These are phyloP conservation scores for Microcaecilia unicolor DNA, from an alignment of 2,797 vertebrate genomes.

Conservation along the genomic window DNA sequence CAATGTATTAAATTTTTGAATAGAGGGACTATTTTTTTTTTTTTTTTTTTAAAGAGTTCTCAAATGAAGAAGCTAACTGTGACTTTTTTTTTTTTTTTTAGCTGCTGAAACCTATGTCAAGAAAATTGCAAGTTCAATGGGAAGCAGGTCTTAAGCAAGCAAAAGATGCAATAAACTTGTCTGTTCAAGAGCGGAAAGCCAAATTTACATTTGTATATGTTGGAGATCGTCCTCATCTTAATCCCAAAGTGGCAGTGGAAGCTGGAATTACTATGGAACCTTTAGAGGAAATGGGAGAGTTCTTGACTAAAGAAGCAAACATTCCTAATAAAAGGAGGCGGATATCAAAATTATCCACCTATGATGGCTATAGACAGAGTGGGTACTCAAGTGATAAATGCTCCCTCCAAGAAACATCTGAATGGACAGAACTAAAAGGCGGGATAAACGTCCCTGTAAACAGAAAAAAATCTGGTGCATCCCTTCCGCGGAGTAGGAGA, in stretches of 20 bases:
- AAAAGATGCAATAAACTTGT: constrained; percentile 70
- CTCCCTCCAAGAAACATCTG: constrained; percentile 34
- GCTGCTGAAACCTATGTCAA: constrained; percentile 67
- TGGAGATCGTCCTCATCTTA: constrained; percentile 73
- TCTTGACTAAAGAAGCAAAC: constrained; percentile 34
- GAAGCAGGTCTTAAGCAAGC: constrained; percentile 79
- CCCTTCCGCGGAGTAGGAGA: constrained; percentile 46
- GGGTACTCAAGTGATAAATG: constrained; percentile 15
- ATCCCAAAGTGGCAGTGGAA: constrained; percentile 68
- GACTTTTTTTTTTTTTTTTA: constrained; percentile 1
- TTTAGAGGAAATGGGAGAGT: constrained; percentile 24
- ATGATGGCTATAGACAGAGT: constrained; percentile 19
- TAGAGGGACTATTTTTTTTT: fast-evolving
- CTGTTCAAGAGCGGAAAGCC: constrained; percentile 65
- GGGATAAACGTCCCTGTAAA: constrained; percentile 38
- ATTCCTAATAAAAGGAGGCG: constrained; percentile 48
- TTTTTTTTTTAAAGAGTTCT: not conserved
- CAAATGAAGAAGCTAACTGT: not conserved
- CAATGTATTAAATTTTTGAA: too few relatives aligned
- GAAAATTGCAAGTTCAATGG: constrained; percentile 80
- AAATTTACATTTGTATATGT: constrained; percentile 82
- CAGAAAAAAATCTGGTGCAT: constrained; percentile 44
- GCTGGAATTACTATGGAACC: constrained; percentile 45
- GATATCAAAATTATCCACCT: constrained; percentile 28
- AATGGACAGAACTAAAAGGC: constrained; percentile 43